Evolutionary conservation across 2,113 vertebrate species (phyloP), one percentile per base, ranked within the genome.

Genomic region (Rallus limicola): DNA sequence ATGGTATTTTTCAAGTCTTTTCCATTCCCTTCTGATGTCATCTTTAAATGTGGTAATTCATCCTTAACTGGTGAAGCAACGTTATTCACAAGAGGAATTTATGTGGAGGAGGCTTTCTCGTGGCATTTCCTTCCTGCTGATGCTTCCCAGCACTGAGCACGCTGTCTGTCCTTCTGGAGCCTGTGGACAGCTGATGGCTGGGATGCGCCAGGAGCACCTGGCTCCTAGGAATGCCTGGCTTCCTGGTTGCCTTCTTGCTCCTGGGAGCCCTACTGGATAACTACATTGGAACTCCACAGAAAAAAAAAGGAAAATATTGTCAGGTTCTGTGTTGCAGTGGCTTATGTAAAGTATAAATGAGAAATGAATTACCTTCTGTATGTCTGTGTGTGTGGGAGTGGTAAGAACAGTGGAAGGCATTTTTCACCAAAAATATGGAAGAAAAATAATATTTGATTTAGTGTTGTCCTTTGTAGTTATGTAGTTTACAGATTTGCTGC

Each of bases 11-110:
- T 94, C 91, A 94, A 92, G 92, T 78, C n/a, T 95, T 90, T 97
- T 81, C 38, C 79, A 55, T 92, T 95, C 82, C 75, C 19, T 96
- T 85, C 83, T 95, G 94, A 94, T 97, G 94, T 96, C 94, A 95
- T 94, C 53, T 91, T 97, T 74, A 88, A 95, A 94, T 94, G 14
- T 36, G 44, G 63, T 86, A 92, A 93, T 75, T 88, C 72, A 86
- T 81, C 85, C 91, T 95, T 80, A 90, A 70, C 60, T 2, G 1
- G 9, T 82, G 72, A 95, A 59, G 86, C 75, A 93, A 79, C 59
- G 19, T 64, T 58, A 23, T 64, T 92, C 64, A 46, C 23, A 60
- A 71, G 40, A 95, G 65, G 16, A 58, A 58, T 84, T 53, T 48
- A 36, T 93, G 95, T 6, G 31, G 83, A 86, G 88, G 44, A 95